These are phyloP conservation scores for Esox niger DNA, from an alignment of 2,113 vertebrate species.

Conservation along the genomic window DNA sequence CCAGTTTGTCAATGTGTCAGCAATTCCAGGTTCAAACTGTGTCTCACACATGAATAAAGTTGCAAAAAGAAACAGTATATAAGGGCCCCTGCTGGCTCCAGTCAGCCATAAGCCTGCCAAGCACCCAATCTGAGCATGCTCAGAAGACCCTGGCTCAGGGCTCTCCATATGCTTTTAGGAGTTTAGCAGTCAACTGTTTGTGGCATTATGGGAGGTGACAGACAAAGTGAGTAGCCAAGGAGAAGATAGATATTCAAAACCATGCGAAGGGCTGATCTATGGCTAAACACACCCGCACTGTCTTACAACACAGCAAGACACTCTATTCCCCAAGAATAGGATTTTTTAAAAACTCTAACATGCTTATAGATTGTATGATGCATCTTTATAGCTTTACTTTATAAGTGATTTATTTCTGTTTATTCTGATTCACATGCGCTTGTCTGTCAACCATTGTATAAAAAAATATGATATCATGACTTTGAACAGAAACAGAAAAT, in stretches of 20 bases:
- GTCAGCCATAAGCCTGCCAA: neutral
- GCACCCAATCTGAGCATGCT: neutral
- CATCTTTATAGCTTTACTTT: too few relatives aligned
- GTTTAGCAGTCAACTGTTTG: slow-evolving; percentile 1
- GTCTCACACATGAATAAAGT: neutral
- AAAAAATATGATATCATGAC: too few relatives aligned
- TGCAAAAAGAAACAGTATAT: neutral
- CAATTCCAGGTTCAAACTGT: too few relatives aligned
- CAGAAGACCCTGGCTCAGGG: neutral
- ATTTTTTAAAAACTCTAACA: too few relatives aligned
- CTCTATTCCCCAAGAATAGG: neutral
- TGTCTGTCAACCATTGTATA: too few relatives aligned
- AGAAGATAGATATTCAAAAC: neutral
- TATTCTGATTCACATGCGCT: neutral
- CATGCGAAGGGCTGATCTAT: neutral
- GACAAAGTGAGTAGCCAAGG: neutral
- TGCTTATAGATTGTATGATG: too few relatives aligned
- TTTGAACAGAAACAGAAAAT: too few relatives aligned
- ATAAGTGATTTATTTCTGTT: too few relatives aligned
- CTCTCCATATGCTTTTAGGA: neutral
- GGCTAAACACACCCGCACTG: neutral
- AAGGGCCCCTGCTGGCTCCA: neutral
- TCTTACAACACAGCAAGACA: neutral
- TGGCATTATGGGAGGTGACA: slow-evolving; percentile 6
- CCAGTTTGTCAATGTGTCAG: too few relatives aligned